Evolutionary conservation across 1,140 invertebrate genomes (phyloP).

Genomic region (Triops longicaudatus): DNA sequence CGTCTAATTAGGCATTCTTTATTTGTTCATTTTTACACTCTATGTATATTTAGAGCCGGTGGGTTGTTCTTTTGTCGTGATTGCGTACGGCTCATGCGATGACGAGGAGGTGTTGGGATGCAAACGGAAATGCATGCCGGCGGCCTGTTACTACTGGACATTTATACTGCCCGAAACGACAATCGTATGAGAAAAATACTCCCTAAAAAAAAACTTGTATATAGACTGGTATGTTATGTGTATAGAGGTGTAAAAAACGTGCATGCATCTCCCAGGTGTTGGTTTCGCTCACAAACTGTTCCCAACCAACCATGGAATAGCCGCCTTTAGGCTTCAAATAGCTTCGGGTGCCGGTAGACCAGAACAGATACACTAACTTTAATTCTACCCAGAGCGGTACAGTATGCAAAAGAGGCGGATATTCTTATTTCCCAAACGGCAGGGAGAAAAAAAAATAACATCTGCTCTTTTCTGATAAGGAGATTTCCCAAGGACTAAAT

Average conservation of each 20-base stretch:
- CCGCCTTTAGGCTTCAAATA: not conserved
- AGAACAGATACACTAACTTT: not conserved
- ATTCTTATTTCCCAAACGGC: not conserved
- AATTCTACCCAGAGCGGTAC: not conserved
- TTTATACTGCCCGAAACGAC: not conserved
- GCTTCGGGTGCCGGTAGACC: not conserved
- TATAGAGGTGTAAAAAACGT: not conserved
- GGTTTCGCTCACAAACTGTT: constrained; percentile 4
- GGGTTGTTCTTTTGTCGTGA: not conserved
- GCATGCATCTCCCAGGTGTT: not conserved
- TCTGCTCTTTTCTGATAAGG: too few species aligned
- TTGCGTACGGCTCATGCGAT: not conserved
- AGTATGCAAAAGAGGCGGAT: not conserved
- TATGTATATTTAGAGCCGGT: not conserved
- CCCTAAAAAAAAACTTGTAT: not conserved
- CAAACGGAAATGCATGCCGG: constrained; percentile 9
- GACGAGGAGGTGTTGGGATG: not conserved
- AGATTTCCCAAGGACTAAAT: too few species aligned
- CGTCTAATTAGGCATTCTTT: constrained; percentile 4
- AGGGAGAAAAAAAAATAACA: not conserved
- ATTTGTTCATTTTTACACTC: constrained; percentile 4
- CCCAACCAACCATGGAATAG: constrained; percentile 1
- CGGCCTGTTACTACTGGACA: not conserved
- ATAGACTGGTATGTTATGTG: not conserved
- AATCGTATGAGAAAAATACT: not conserved